These are phyloP conservation scores for Synergus umbraculus DNA, from an alignment of 2,888 invertebrate species.

Conservation along the genomic window DNA sequence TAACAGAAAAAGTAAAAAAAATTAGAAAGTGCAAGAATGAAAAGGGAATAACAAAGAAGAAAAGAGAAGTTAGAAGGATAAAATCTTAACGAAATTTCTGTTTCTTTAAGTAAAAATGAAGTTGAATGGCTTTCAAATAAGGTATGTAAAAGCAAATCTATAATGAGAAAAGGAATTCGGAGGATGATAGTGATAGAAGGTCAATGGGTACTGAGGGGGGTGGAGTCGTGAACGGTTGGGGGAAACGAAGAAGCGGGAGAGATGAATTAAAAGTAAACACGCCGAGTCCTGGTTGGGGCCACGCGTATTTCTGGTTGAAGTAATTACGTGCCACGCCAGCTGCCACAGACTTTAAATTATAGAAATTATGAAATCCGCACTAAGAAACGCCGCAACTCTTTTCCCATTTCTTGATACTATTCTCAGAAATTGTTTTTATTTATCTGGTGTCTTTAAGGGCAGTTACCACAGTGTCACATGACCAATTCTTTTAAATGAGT, in stretches of 20 bases:
- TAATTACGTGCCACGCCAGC: constrained; percentile 77
- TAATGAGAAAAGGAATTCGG: not conserved
- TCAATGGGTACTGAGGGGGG: not conserved
- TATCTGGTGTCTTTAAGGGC: not conserved
- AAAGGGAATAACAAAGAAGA: not conserved
- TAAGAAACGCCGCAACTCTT: constrained; percentile 62
- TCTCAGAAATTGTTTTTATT: constrained; percentile 26
- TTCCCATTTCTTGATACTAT: constrained; percentile 7
- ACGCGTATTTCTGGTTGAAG: constrained; percentile 76
- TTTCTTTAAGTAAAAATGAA: too few species aligned
- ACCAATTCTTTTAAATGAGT: too few species aligned
- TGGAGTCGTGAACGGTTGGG: not conserved
- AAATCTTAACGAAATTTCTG: too few species aligned
- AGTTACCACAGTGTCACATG: too few species aligned
- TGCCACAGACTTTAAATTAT: constrained; percentile 77
- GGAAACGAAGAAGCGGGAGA: not conserved
- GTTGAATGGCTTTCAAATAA: not conserved
- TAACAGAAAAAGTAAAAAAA: too few species aligned
- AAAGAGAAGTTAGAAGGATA: not conserved
- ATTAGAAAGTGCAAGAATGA: not conserved
- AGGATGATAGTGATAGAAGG: not conserved
- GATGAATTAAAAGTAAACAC: constrained; percentile 74
- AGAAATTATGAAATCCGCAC: constrained; percentile 76
- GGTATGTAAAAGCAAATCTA: not conserved
- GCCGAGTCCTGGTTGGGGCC: constrained; percentile 64